Base-by-base conservation (phyloP, 1,140 invertebrate genomes). In the Chironomus tepperi region DNA sequence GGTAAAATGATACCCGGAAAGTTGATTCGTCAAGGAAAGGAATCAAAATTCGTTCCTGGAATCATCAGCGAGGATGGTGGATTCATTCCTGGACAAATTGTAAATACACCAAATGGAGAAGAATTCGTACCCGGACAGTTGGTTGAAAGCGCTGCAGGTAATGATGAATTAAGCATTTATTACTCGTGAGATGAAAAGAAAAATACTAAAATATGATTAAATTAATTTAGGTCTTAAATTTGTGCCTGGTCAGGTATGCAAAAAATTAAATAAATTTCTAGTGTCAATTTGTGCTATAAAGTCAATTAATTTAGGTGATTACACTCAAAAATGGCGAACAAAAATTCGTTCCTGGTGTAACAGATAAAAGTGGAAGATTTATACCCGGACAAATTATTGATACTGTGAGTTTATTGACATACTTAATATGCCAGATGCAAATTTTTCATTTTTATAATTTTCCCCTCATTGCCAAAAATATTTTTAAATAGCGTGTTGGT, bases 121-220 rank as follows among this genome's bases (percentile, higher is more conserved):
- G 87, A 90, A 75, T 91, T 92, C 79, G 87, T 92, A n/a, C 89
- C 90, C 1, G 90, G 91, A 8, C 89, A 91, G 83, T 89, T 90
- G 12, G 83, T 92, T 16, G 84, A 89, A 77, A 90, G 47, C 15
- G 47, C 47, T 57, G 47, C 47, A 57, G 85, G 24, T 34, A 80
- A 15, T 81, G 81, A 21, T 85, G 86, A 57, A 34, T 2, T 34
- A 34, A 1, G 24, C 1, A 34, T 34, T 34, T n/a, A n/a, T 34
- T 34, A 34, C 24, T 34, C 24, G 24, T 34, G 24, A 34, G 24
- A 34, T 34, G 24, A 34, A 57, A 12, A 12, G 47, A 57, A 57
- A n/a, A 57, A 12, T 57, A 57, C n/a, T 57, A 10, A 57, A 3
- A 12, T 2, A 57, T 3, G 8, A 57, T 12, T 12, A 10, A 2